Evolutionary conservation across 2,797 vertebrate species (phyloP).

Genomic region (Oreochromis grahami): DNA sequence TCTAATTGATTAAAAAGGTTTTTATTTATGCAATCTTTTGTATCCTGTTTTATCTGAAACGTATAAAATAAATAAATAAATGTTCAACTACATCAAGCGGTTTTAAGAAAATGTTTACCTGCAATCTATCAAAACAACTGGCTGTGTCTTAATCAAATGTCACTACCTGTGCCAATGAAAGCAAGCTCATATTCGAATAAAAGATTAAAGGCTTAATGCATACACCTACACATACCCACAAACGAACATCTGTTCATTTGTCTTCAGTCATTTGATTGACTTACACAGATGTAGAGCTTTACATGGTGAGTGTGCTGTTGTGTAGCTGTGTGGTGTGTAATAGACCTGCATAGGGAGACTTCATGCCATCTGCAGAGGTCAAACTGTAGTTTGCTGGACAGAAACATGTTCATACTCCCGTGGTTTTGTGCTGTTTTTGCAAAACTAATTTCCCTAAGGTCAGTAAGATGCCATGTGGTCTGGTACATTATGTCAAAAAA

Average conservation of each 20-base stretch:
- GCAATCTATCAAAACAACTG: not conserved
- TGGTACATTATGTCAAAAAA: not conserved
- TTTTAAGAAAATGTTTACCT: not conserved
- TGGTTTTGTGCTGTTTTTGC: slow-evolving; percentile 5
- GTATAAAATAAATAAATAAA: not conserved
- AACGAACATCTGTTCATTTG: slow-evolving; percentile 20
- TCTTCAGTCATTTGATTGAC: slow-evolving; percentile 19
- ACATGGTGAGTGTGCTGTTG: not conserved
- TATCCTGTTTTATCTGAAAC: not conserved
- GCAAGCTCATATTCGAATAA: not conserved
- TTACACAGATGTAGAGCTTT: not conserved
- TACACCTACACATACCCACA: not conserved
- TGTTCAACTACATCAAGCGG: not conserved
- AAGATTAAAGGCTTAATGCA: slow-evolving; percentile 25
- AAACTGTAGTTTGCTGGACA: not conserved
- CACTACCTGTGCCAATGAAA: not conserved
- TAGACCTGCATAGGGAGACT: slow-evolving; percentile 18
- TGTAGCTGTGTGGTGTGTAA: not conserved
- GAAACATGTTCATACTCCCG: not conserved
- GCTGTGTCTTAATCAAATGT: not conserved
- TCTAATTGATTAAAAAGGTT: not conserved
- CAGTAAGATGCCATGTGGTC: slow-evolving; percentile 1
- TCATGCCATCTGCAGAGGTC: not conserved
- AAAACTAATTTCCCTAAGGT: slow-evolving; percentile 14
- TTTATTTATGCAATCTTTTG: rapidly evolving